These are phyloP conservation scores for Temnothorax unifasciatus DNA, from an alignment of 2,888 invertebrate genomes.

Conservation along the genomic window DNA sequence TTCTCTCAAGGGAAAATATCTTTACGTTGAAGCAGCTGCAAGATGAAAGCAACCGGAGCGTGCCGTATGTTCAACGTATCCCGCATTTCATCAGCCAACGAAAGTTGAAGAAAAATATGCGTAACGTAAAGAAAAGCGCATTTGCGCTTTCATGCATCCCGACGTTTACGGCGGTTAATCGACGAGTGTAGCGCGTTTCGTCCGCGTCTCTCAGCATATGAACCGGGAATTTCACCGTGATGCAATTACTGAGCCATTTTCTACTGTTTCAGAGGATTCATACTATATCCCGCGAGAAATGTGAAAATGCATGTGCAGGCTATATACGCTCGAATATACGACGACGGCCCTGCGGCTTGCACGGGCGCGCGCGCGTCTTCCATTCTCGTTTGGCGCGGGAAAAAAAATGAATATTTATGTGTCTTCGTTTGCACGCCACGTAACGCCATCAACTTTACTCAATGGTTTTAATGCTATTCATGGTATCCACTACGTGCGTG, in stretches of 20 bases:
- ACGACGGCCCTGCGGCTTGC: conserved; percentile 3
- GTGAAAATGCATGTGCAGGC: conserved; percentile 5
- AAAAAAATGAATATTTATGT: conserved; percentile 35
- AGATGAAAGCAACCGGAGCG: conserved; percentile 29
- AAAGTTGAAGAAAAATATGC: conserved; percentile 14
- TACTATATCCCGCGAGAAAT: neutral
- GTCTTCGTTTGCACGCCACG: conserved; percentile 15
- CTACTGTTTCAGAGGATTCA: conserved; percentile 24
- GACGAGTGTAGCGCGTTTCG: neutral
- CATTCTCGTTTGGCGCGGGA: conserved; percentile 17
- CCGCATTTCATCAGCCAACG: neutral
- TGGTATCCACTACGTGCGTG: neutral
- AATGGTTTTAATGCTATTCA: conserved; percentile 32
- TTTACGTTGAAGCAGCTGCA: neutral
- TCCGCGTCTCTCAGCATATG: neutral
- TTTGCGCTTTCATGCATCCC: conserved; percentile 24
- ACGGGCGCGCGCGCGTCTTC: neutral
- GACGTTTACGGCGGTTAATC: conserved; percentile 19
- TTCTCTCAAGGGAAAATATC: conserved; percentile 8
- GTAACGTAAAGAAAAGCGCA: conserved; percentile 12
- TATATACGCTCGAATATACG: conserved; percentile 26
- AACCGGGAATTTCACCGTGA: conserved; percentile 28
- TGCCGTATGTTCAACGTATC: neutral
- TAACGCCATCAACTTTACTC: conserved; percentile 41
- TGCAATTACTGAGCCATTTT: conserved; percentile 38